Percentiles rank a stretch among this genome's conserved stretches.
These are phyloP conservation scores for Hymenochirus boettgeri DNA, from an alignment of 2,113 vertebrate species.

Conservation along the genomic window DNA sequence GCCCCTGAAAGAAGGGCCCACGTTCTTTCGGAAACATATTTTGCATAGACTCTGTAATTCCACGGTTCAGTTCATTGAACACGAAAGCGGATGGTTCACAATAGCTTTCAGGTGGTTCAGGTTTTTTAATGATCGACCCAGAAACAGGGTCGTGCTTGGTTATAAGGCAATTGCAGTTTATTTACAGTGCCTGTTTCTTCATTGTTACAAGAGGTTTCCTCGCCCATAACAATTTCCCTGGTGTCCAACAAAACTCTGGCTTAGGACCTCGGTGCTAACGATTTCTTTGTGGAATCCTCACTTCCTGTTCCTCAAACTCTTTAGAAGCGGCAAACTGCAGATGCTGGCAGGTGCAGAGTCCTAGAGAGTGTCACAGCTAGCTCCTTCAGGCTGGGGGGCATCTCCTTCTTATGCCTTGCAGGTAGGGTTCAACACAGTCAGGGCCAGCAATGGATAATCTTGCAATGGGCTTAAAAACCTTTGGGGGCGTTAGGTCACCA, in stretches of 20 bases:
- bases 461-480: constrained; percentile 64
- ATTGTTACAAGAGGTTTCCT: constrained; percentile 70
- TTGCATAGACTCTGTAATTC: constrained; percentile 12
- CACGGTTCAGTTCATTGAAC: constrained; percentile 24
- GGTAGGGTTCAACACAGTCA: constrained; percentile 49
- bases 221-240: constrained; percentile 85
- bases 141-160: neutral
- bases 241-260: constrained; percentile 63
- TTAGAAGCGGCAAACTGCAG: neutral
- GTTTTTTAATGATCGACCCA: too few species aligned
- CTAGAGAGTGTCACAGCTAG: constrained; percentile 64
- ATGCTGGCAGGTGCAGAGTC: constrained; percentile 45
- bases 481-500: constrained; percentile 65
- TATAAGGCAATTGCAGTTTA: neutral
- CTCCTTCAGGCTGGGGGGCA: constrained; percentile 84
- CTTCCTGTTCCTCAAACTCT: constrained; percentile 55
- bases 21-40: constrained; percentile 39
- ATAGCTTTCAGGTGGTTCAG: neutral
- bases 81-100: too few species aligned
- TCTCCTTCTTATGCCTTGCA: constrained; percentile 54
- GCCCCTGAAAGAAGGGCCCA: constrained; percentile 67
- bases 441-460: constrained; percentile 52
- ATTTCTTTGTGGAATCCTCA: constrained; percentile 55
- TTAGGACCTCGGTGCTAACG: constrained; percentile 43
- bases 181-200: constrained; percentile 48